Conservation (phyloP, 2,113 vertebrate genomes). For the Heliornis fulica region DNA sequence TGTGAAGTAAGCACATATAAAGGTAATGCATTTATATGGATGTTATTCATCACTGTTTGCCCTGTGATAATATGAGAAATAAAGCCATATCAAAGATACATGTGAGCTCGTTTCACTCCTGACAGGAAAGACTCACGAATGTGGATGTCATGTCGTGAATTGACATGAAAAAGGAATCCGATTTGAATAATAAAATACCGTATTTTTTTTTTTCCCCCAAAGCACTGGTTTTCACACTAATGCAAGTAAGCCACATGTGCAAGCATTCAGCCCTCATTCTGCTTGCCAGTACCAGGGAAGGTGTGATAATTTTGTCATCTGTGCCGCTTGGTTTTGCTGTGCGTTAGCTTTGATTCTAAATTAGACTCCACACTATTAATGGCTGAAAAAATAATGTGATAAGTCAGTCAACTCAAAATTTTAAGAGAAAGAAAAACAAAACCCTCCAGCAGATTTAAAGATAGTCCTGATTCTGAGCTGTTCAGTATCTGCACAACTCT, state of each 20-base stretch:
- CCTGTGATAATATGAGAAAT: conserved; percentile 1
- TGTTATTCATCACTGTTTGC: not conserved
- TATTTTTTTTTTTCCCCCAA: not conserved
- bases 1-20: not conserved
- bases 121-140: not conserved
- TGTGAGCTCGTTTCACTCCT: not conserved
- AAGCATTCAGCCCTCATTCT: conserved; percentile 48
- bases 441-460: not conserved
- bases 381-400: not conserved
- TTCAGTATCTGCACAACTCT: not conserved
- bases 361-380: conserved; percentile 26
- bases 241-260: conserved; percentile 65
- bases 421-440: not conserved
- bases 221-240: conserved; percentile 47
- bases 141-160: not conserved
- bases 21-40: not conserved
- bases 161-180: not conserved
- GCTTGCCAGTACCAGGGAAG: conserved; percentile 66
- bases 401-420: not conserved
- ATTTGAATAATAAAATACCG: conserved; percentile 52
- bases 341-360: conserved; percentile 33
- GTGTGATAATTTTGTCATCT: conserved; percentile 78
- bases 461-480: not conserved
- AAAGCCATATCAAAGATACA: not conserved
- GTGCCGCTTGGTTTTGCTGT: conserved; percentile 62